Evolutionary conservation across 2,113 vertebrate species (phyloP), one percentile per base, ranked within the genome.

Genomic region (Toxostoma redivivum): DNA sequence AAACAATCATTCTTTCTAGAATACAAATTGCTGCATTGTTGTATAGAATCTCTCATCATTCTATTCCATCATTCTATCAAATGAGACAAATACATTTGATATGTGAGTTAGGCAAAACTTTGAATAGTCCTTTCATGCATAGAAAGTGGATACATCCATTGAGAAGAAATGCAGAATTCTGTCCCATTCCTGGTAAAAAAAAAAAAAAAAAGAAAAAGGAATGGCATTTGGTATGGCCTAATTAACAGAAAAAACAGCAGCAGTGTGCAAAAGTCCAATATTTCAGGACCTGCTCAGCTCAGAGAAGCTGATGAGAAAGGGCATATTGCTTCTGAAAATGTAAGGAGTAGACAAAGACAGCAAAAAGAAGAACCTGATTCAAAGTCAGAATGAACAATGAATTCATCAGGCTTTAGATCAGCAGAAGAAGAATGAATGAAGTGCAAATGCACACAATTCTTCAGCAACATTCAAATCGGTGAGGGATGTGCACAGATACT

Each of bases 51-150:
- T 40, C 40, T 40, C 40, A 40, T 42, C 40, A 42, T 42, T 42
- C 40, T 42, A 95, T 81, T 83, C 81, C 90, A 71, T 86, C 86
- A 80, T 65, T 88, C 38, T 94, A 51, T 37, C 62, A 67, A 48
- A 88, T 73, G 61, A 92, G 64, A 93, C 38, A 92, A 95, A 93
- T 67, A 44, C 74, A 56, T 78, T 67, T 67, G 92, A 81, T 74
- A 72, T 11, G 35, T 31, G 54, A 81, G 60, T 50, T 90, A 86
- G 51, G n/a, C 51, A 93, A 92, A 93, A 56, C 27, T 94, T 94
- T 95, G 28, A 44, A 47, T 86, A 90, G 64, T 64, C 60, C 35
- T 47, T 50, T 93, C 72, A 67, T 78, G 80, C 72, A 78, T 37
- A 74, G 47, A 86, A 86, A 88, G 69, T 71, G 64, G 60, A 71